These are phyloP conservation scores for Mus musculus DNA, from an alignment of 2,113 vertebrate species.

Conservation along the genomic window GRCm39 chr14:105968001-105968500, in stretches of 20 bases:
- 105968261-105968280: neutral
- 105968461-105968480: constrained; percentile 25
- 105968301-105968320: constrained; percentile 81
- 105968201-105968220: neutral
- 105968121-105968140: too few species aligned
- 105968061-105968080: neutral
- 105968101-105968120: too few species aligned
- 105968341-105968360: constrained; percentile 55
- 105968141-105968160: too few species aligned
- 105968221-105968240: too few species aligned
- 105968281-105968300: neutral
- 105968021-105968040: neutral
- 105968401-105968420: neutral
- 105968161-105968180: too few species aligned
- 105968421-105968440: neutral
- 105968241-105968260: neutral
- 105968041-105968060: neutral
- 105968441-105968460: constrained; percentile 13
- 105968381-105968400: constrained; percentile 79
- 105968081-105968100: too few species aligned
- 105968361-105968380: constrained; percentile 24
- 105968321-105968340: constrained; percentile 67
- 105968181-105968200: neutral
- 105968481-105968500: constrained; percentile 15
- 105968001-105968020: neutral